These are phyloP conservation scores for Carlito syrichta DNA, from an alignment of 2,113 vertebrate genomes.

Conservation along the genomic window DNA sequence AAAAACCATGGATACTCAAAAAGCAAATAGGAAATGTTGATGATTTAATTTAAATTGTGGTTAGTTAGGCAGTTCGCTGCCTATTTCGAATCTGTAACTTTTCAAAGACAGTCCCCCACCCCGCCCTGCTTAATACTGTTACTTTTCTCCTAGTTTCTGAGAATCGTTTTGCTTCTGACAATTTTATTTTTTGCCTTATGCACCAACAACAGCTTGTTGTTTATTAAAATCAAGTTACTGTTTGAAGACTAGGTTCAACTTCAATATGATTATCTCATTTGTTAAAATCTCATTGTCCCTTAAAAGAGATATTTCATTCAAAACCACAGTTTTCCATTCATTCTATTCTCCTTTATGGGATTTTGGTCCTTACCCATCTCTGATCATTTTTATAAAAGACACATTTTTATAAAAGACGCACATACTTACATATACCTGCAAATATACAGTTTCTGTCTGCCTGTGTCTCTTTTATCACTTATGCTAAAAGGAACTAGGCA, in stretches of 20 bases:
- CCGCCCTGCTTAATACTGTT: background rate
- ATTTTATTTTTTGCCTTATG: background rate
- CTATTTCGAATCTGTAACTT: background rate
- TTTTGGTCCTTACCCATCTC: background rate
- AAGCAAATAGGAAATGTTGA: background rate
- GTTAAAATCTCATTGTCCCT: background rate
- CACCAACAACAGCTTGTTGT: background rate
- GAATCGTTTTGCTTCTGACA: background rate
- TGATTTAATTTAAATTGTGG: too few relatives aligned
- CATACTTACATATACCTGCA: background rate
- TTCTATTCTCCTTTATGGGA: background rate
- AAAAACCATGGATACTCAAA: background rate
- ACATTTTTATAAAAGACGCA: background rate
- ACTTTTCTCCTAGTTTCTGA: background rate
- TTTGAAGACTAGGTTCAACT: background rate
- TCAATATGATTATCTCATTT: background rate
- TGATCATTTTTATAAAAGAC: background rate
- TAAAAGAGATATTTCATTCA: background rate
- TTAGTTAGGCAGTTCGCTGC: too few relatives aligned
- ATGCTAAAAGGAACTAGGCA: background rate
- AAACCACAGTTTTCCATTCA: background rate
- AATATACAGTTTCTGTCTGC: background rate
- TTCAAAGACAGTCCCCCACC: background rate
- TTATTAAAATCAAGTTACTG: background rate
- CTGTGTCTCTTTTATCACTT: background rate